Conservation (phyloP, 64 coral and sea anemone species). For the Montipora cactus region DNA sequence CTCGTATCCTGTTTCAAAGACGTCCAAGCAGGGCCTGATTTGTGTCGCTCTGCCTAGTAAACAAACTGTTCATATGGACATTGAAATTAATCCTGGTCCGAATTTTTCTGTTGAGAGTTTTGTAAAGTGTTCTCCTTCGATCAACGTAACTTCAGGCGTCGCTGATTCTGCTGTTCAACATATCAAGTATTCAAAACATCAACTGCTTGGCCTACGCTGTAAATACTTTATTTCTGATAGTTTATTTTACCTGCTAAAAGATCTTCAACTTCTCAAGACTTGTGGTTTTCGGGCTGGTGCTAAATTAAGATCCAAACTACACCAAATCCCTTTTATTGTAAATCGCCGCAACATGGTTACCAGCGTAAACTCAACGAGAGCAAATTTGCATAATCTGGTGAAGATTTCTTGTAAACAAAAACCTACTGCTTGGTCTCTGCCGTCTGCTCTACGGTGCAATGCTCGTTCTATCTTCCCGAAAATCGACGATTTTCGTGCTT, state of each 20-base stretch:
- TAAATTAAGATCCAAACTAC: conserved; percentile 45
- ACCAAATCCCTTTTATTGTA: conserved; percentile 45
- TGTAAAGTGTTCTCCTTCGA: conserved; percentile 55
- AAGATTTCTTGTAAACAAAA: conserved; percentile 50
- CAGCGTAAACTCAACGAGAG: background rate
- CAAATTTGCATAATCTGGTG: background rate
- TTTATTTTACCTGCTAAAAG: conserved; percentile 45
- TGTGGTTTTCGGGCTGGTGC: conserved; percentile 27
- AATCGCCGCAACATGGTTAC: conserved; percentile 31
- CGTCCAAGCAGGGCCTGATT: conserved; percentile 36
- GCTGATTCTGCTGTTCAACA: background rate
- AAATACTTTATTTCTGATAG: conserved; percentile 41
- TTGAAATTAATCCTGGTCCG: conserved; percentile 6
- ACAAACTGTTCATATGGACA: conserved; percentile 17
- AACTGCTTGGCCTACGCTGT: conserved; percentile 54
- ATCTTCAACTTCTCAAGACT: conserved; percentile 41
- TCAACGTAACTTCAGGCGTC: conserved; percentile 49
- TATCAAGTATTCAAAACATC: conserved; percentile 55
- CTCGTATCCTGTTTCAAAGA: conserved; percentile 43
- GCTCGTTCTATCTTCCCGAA: conserved; percentile 43
- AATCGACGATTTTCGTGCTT: conserved; percentile 54
- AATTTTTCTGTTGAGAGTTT: conserved; percentile 48
- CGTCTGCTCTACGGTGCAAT: conserved; percentile 19
- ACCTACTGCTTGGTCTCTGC: conserved; percentile 62
- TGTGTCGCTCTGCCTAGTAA: conserved; percentile 33